phyloP scores from a whole-genome alignment of 2,888 invertebrate genomes.

The Chymomyza procnemis region DNA sequence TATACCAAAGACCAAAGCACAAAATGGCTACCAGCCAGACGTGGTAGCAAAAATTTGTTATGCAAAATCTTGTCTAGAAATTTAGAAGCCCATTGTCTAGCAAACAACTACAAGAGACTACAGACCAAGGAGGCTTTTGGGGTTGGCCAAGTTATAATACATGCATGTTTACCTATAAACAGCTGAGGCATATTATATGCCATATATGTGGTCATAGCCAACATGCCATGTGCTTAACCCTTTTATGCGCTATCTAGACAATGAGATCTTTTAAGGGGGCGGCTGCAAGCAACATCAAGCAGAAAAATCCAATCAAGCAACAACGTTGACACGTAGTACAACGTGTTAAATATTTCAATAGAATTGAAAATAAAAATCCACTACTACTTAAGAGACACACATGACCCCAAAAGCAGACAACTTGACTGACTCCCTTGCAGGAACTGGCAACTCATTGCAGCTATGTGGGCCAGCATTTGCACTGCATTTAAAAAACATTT shows the following conservation, averaged over 20 bases:
- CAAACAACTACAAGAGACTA: background rate
- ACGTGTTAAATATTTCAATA: slow-evolving; percentile 59
- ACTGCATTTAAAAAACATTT: slow-evolving; percentile 75
- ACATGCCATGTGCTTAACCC: background rate
- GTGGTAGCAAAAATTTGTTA: background rate
- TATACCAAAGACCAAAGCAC: no score
- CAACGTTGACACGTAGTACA: slow-evolving; percentile 51
- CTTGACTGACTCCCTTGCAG: no score
- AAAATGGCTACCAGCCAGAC: no score
- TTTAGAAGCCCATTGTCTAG: background rate
- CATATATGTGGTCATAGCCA: no score
- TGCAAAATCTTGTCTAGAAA: background rate
- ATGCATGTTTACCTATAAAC: background rate
- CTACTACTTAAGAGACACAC: slow-evolving; percentile 33
- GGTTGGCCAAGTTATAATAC: background rate
- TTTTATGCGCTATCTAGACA: background rate
- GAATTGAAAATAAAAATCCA: slow-evolving; percentile 32
- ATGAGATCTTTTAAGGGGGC: background rate
- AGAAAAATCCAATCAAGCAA: slow-evolving; percentile 48
- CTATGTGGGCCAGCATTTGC: slow-evolving; percentile 57
- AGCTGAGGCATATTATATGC: background rate
- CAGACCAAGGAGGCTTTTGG: background rate
- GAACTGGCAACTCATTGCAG: slow-evolving; percentile 26
- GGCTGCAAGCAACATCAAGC: background rate
- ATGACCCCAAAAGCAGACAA: slow-evolving; percentile 14